These are phyloP conservation scores for Mormyrus hasselquistii DNA, from an alignment of 2,797 vertebrate genomes.

Conservation along the genomic window DNA sequence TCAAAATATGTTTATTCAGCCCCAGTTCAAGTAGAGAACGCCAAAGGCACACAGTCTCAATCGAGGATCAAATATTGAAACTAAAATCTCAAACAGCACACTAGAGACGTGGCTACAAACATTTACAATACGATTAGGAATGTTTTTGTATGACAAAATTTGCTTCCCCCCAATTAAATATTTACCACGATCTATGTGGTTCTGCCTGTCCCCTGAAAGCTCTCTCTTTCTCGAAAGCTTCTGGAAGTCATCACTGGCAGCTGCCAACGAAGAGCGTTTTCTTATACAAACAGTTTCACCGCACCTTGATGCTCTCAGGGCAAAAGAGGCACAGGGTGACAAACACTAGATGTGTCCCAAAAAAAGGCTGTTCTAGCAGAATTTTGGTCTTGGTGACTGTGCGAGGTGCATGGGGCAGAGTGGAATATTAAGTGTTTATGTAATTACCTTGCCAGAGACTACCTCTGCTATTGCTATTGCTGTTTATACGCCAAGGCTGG, in stretches of 20 bases:
- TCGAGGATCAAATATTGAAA: conserved; percentile 10
- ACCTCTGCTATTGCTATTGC: background rate
- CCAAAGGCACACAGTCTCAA: background rate
- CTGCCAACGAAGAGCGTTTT: background rate
- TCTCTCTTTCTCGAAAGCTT: background rate
- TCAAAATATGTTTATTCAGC: background rate
- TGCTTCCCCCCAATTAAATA: background rate
- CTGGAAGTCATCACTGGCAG: background rate
- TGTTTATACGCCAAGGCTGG: background rate
- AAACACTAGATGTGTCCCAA: background rate
- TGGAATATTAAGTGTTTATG: background rate
- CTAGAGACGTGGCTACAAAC: background rate
- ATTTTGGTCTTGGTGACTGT: background rate
- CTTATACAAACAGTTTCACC: background rate
- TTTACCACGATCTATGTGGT: background rate
- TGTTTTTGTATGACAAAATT: background rate
- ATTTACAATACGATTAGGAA: conserved; percentile 12
- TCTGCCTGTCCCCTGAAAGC: background rate
- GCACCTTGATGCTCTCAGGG: background rate
- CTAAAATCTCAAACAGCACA: background rate
- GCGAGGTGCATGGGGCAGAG: background rate
- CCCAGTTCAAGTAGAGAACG: background rate
- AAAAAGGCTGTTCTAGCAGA: background rate
- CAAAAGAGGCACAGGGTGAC: no score
- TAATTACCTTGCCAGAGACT: background rate